A percentile compares a stretch with the other conserved stretches of the same genome.
Evolutionary conservation across 2,113 vertebrate species (phyloP).

Genomic region (Leptosomus discolor): DNA sequence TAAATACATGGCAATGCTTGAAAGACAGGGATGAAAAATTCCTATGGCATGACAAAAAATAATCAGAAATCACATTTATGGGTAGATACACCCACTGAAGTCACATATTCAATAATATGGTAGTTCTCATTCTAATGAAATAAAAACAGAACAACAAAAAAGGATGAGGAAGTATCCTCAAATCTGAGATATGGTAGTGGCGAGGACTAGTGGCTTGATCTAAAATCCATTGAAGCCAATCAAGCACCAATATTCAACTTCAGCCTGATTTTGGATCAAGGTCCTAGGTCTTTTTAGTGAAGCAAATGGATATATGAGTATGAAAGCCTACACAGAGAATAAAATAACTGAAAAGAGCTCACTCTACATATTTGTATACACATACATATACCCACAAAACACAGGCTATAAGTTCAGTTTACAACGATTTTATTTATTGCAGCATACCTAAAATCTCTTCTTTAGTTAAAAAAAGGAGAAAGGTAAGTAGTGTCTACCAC

Average conservation of each 20-base stretch:
- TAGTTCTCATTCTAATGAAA: constrained; percentile 36
- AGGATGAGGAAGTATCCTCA: constrained; percentile 3
- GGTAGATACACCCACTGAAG: constrained; percentile 11
- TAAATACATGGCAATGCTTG: constrained; percentile 19
- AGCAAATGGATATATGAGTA: not conserved
- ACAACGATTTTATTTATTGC: not conserved
- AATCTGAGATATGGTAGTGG: not conserved
- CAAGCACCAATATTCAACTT: not conserved
- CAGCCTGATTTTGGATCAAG: constrained; percentile 45
- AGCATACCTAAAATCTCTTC: not conserved
- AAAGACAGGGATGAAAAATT: constrained; percentile 27
- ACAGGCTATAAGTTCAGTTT: not conserved
- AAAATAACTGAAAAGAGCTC: constrained; percentile 46
- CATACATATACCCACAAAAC: constrained; percentile 13
- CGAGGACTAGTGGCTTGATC: constrained; percentile 44
- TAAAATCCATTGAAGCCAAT: constrained; percentile 27
- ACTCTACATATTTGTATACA: constrained; percentile 4
- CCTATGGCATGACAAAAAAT: not conserved
- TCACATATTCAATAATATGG: constrained; percentile 62
- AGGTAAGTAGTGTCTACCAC: not conserved
- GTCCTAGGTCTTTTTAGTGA: not conserved
- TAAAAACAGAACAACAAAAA: constrained; percentile 8
- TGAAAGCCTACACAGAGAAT: constrained; percentile 51
- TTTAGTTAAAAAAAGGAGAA: not conserved
- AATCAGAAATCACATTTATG: not conserved